These are phyloP conservation scores for Xenopus petersii DNA, from an alignment of 2,797 vertebrate genomes.

Conservation along the genomic window DNA sequence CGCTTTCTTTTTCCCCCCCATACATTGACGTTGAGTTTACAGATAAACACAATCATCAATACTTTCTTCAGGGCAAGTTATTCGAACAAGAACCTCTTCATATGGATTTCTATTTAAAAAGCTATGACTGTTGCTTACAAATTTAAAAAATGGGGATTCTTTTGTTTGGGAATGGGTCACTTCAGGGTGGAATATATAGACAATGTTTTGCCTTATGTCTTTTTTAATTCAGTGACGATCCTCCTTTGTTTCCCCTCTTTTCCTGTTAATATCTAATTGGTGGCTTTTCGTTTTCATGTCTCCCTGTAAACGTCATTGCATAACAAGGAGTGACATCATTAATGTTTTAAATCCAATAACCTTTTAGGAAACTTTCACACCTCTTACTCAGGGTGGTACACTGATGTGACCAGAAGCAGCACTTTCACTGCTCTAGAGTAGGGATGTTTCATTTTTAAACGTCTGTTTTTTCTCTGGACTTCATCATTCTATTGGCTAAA, in stretches of 20 bases:
- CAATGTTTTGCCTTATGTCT: slow-evolving; percentile 68
- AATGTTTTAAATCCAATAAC: slow-evolving; percentile 68
- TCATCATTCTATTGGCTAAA: slow-evolving; percentile 54
- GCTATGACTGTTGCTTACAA: slow-evolving; percentile 72
- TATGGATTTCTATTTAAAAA: slow-evolving; percentile 61
- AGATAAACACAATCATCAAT: slow-evolving; percentile 68
- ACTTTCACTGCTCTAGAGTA: slow-evolving; percentile 79
- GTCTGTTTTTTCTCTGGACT: slow-evolving; percentile 68
- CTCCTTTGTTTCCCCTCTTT: slow-evolving; percentile 30
- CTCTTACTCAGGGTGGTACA: slow-evolving; percentile 87
- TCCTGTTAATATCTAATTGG: slow-evolving; percentile 25
- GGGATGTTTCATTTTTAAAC: slow-evolving; percentile 70
- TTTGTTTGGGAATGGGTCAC: slow-evolving; percentile 71
- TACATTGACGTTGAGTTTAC: slow-evolving; percentile 67
- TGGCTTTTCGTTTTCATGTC: slow-evolving; percentile 23
- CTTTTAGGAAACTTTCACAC: slow-evolving; percentile 77
- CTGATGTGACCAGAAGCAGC: slow-evolving; percentile 80
- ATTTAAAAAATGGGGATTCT: slow-evolving; percentile 65
- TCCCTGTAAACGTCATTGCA: slow-evolving; percentile 51
- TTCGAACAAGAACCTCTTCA: slow-evolving; percentile 65
- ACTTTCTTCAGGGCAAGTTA: slow-evolving; percentile 74
- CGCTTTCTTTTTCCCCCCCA: slow-evolving; percentile 48
- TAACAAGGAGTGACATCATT: slow-evolving; percentile 67
- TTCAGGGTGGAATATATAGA: slow-evolving; percentile 55
- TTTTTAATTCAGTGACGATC: slow-evolving; percentile 57